Conservation (phyloP, 2,797 vertebrate genomes). For the Chromis chromis region DNA sequence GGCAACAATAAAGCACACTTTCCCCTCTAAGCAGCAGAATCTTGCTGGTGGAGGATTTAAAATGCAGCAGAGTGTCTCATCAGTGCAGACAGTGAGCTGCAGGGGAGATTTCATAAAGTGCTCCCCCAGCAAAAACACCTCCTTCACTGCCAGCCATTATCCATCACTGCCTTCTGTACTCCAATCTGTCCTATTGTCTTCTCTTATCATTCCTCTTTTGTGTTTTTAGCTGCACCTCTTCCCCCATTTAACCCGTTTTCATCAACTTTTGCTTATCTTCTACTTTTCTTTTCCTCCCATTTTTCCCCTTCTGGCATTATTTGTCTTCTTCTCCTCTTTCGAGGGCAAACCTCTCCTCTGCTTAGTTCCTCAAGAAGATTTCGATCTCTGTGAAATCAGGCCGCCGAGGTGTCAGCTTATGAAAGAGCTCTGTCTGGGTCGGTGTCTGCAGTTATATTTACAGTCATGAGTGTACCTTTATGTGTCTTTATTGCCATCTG, state of each 20-base stretch:
- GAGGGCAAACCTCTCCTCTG: not conserved
- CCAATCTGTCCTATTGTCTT: constrained; percentile 42
- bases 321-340: not conserved
- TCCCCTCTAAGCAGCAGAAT: not conserved
- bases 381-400: constrained; percentile 15
- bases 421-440: constrained; percentile 43
- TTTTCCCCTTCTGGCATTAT: constrained; percentile 1
- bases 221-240: constrained; percentile 11
- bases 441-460: constrained; percentile 44
- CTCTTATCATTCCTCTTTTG: constrained; percentile 30
- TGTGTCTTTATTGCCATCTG: constrained; percentile 57
- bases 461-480: constrained; percentile 39
- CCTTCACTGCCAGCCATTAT: constrained; percentile 54
- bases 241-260: constrained; percentile 4
- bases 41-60: constrained; percentile 31
- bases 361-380: constrained; percentile 9
- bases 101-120: constrained; percentile 51
- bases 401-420: constrained; percentile 6
- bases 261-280: constrained; percentile 9
- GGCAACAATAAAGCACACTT: too few species aligned
- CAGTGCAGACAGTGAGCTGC: constrained; percentile 45
- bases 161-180: constrained; percentile 58
- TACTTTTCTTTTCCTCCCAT: not conserved
- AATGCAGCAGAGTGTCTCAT: constrained; percentile 43
- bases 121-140: constrained; percentile 48